Conservation (phyloP, 2,888 invertebrate genomes). For the Therioaphis trifolii region DNA sequence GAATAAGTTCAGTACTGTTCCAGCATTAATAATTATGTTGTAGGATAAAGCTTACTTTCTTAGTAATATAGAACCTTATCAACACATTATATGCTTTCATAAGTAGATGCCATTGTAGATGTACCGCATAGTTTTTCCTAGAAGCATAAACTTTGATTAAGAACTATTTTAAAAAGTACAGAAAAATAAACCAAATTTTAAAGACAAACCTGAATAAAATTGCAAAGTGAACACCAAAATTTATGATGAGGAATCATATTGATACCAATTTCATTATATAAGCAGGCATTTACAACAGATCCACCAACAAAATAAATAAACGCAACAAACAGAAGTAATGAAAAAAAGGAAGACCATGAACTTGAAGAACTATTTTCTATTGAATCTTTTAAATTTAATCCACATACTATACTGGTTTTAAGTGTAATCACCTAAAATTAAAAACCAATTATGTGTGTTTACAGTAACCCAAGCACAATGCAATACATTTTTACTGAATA, state of each 20-base stretch:
- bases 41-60: no score
- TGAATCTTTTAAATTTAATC: constrained; percentile 45
- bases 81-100: constrained; percentile 55
- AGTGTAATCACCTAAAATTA: constrained; percentile 29
- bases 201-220: constrained; percentile 32
- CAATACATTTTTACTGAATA: neutral
- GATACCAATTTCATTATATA: constrained; percentile 43
- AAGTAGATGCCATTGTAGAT: constrained; percentile 54
- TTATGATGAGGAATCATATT: constrained; percentile 50
- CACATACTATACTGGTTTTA: constrained; percentile 46
- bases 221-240: constrained; percentile 52
- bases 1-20: neutral
- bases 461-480: neutral
- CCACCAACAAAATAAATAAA: constrained; percentile 55
- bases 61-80: no score
- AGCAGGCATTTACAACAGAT: constrained; percentile 52
- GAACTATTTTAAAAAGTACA: constrained; percentile 9
- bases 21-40: neutral
- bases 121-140: constrained; percentile 53
- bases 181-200: neutral
- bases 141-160: constrained; percentile 3
- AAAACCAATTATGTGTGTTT: neutral
- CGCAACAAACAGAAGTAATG: constrained; percentile 44
- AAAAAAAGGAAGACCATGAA: constrained; percentile 48
- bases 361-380: constrained; percentile 14